A percentile compares a stretch with the other conserved stretches of the same genome.
These are phyloP conservation scores for Apamea epomidion DNA, from an alignment of 2,888 invertebrate genomes.

Conservation along the genomic window DNA sequence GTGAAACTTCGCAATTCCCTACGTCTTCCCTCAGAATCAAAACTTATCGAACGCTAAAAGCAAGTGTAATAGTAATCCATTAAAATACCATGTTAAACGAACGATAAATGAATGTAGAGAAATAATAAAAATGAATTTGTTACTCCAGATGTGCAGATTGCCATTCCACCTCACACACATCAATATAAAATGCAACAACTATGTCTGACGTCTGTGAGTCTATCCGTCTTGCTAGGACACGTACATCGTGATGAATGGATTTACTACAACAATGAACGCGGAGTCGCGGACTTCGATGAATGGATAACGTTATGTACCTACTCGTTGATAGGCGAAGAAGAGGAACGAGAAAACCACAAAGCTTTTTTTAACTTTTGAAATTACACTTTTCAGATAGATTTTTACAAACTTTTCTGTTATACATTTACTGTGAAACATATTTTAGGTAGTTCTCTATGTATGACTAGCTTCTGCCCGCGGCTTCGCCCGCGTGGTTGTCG, in stretches of 20 bases:
- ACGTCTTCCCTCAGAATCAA: neutral
- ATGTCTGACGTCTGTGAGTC: slow-evolving; percentile 16
- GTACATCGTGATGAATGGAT: slow-evolving; percentile 25
- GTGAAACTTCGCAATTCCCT: neutral
- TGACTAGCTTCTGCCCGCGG: no score
- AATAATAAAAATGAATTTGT: slow-evolving; percentile 14
- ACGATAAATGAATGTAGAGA: neutral
- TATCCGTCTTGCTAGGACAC: neutral
- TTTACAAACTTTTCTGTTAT: neutral
- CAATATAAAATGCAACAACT: slow-evolving; percentile 22
- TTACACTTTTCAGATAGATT: neutral
- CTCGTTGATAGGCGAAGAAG: neutral
- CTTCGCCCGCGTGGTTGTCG: no score
- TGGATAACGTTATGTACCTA: neutral
- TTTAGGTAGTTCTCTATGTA: no score
- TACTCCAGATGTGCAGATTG: slow-evolving; percentile 28
- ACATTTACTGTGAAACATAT: slow-evolving; percentile 1
- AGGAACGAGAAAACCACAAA: neutral
- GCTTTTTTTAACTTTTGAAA: neutral
- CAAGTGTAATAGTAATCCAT: neutral
- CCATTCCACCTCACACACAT: slow-evolving; percentile 4
- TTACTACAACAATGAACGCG: slow-evolving; percentile 23
- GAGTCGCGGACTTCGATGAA: neutral
- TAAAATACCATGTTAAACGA: slow-evolving; percentile 11
- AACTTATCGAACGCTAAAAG: slow-evolving; percentile 1